A percentile compares a stretch with the other conserved stretches of the same genome.
These are phyloP conservation scores for Mantis religiosa DNA, from an alignment of 2,888 invertebrate genomes.

Conservation along the genomic window DNA sequence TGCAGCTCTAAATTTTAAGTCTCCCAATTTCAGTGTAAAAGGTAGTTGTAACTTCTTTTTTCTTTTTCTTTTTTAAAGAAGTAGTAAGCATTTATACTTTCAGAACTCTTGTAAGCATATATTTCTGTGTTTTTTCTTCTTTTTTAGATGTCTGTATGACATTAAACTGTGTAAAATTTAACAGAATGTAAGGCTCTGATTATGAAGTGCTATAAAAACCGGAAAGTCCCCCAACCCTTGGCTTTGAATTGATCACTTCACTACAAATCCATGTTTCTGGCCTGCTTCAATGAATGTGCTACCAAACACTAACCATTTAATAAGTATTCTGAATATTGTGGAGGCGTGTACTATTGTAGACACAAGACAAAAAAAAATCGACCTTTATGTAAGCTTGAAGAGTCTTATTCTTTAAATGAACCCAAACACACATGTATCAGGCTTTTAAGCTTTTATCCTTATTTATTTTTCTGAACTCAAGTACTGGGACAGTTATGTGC, in stretches of 20 bases:
- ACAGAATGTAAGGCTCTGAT: not conserved
- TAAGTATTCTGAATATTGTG: slow-evolving; percentile 26
- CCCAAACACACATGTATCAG: not conserved
- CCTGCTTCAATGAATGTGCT: slow-evolving; percentile 24
- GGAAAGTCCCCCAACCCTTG: slow-evolving; percentile 16
- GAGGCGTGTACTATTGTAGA: slow-evolving; percentile 27
- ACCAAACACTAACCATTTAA: slow-evolving; percentile 26
- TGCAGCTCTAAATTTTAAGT: slow-evolving; percentile 3
- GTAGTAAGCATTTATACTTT: not conserved
- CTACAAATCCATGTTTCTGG: slow-evolving; percentile 25
- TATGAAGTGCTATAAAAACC: not conserved
- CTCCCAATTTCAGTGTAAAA: slow-evolving; percentile 7
- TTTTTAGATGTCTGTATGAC: slow-evolving; percentile 16
- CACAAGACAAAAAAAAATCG: slow-evolving; percentile 24
- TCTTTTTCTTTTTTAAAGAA: not conserved
- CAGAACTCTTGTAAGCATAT: not conserved
- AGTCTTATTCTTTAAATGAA: slow-evolving; percentile 21
- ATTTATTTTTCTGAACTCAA: no score
- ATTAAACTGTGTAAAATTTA: not conserved
- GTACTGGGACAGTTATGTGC: no score
- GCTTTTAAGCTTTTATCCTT: not conserved
- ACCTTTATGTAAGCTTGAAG: slow-evolving; percentile 28
- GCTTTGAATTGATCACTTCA: slow-evolving; percentile 25
- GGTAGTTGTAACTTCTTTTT: slow-evolving; percentile 1
- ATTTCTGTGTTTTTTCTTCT: slow-evolving; percentile 17